These are phyloP conservation scores for Natrix natrix DNA, from an alignment of 2,797 vertebrate species.

Conservation along the genomic window DNA sequence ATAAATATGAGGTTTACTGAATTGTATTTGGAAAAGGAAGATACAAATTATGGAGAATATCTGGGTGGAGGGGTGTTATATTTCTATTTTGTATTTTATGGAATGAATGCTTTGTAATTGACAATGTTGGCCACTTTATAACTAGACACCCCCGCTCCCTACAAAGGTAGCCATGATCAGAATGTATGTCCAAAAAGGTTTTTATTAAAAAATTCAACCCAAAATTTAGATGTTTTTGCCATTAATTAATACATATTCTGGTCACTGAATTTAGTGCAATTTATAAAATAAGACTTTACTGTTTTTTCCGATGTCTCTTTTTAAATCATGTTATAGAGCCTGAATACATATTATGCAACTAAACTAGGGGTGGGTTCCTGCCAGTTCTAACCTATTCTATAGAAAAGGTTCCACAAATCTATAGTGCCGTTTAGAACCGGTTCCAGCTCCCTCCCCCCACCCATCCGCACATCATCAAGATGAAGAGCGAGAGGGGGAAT, in stretches of 20 bases:
- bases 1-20: background rate
- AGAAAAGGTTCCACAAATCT: no score
- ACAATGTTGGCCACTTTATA: background rate
- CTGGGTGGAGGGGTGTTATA: background rate
- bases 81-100: background rate
- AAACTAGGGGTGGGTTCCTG: background rate
- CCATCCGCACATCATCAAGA: no score
- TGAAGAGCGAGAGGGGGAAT: no score
- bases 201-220: background rate
- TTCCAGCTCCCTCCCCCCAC: no score
- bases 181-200: background rate
- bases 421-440: no score
- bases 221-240: background rate
- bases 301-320: background rate
- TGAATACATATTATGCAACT: background rate
- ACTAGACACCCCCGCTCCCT: background rate
- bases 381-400: no score
- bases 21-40: background rate
- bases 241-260: background rate
- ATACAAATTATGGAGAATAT: background rate
- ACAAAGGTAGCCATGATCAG: background rate
- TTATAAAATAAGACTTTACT: background rate
- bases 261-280: background rate
- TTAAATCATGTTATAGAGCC: background rate
- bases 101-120: background rate